Conservation (phyloP, 2,888 invertebrate species). For the Oxyteleia sp. region DNA sequence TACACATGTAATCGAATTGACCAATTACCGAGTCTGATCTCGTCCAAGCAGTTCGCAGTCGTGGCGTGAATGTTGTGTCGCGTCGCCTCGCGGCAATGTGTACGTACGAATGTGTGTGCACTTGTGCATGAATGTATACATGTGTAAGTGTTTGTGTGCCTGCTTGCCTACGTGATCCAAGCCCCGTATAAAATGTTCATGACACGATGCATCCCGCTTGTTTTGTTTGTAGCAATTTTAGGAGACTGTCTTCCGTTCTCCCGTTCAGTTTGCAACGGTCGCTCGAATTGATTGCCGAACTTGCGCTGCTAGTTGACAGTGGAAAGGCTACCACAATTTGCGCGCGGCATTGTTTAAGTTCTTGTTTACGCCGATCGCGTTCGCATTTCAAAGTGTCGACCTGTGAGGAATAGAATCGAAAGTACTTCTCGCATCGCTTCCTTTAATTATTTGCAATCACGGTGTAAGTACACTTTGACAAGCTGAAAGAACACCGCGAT, state of each 20-base stretch:
- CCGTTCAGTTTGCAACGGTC: conserved; percentile 76
- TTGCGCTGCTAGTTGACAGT: conserved; percentile 4
- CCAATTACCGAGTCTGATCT: conserved; percentile 38
- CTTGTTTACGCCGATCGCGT: neutral
- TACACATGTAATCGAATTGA: conserved; percentile 12
- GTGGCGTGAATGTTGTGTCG: conserved; percentile 28
- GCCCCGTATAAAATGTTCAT: conserved; percentile 80
- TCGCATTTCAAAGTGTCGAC: neutral
- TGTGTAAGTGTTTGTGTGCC: conserved; percentile 46
- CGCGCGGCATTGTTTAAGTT: neutral
- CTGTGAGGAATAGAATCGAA: conserved; percentile 1
- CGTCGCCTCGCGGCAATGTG: neutral
- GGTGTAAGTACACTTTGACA: conserved; percentile 59
- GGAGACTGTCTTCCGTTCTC: conserved; percentile 51
- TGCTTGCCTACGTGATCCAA: conserved; percentile 80
- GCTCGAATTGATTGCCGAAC: conserved; percentile 72
- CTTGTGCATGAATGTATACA: too few species aligned
- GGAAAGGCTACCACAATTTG: too few species aligned
- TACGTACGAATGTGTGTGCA: too few species aligned
- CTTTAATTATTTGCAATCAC: neutral
- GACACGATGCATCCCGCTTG: conserved; percentile 72
- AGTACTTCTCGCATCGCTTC: neutral
- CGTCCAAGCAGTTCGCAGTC: conserved; percentile 7
- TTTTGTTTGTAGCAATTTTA: conserved; percentile 72
- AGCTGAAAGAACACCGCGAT: conserved; percentile 42